Conservation (phyloP, 2,888 invertebrate genomes). For the Rhagium mordax region DNA sequence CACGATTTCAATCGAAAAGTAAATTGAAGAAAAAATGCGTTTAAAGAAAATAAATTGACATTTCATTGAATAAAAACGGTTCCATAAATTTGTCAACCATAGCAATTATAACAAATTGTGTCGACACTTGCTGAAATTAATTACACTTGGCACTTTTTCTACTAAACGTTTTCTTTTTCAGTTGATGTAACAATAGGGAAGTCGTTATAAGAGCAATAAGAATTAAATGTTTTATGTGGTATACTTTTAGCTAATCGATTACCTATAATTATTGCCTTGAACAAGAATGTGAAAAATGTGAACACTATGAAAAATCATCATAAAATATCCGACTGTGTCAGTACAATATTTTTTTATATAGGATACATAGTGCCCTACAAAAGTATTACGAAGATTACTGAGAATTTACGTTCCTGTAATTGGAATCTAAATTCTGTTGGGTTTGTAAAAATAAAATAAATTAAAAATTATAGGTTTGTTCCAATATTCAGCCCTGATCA, state of each 20-base stretch:
- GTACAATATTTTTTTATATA: no score
- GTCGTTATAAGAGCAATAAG: background rate
- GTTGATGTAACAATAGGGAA: conserved; percentile 4
- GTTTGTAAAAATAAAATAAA: no score
- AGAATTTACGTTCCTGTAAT: no score
- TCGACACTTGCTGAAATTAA: background rate
- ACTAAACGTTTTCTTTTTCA: background rate
- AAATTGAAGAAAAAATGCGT: background rate
- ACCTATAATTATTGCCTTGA: background rate
- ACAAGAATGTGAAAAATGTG: background rate
- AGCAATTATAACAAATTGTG: background rate
- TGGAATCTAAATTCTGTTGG: no score
- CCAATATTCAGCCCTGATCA: no score
- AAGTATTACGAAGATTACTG: no score
- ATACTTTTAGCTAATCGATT: background rate
- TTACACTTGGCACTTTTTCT: background rate
- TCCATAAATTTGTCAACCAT: background rate
- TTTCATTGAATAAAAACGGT: background rate
- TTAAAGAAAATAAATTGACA: background rate
- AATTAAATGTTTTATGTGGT: background rate
- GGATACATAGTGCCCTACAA: no score
- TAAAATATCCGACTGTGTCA: background rate
- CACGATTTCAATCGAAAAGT: background rate
- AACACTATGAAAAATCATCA: background rate
- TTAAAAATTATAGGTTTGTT: no score